Evolutionary conservation across 2,888 invertebrate species (phyloP).

Genomic region (Atrina japonica): DNA sequence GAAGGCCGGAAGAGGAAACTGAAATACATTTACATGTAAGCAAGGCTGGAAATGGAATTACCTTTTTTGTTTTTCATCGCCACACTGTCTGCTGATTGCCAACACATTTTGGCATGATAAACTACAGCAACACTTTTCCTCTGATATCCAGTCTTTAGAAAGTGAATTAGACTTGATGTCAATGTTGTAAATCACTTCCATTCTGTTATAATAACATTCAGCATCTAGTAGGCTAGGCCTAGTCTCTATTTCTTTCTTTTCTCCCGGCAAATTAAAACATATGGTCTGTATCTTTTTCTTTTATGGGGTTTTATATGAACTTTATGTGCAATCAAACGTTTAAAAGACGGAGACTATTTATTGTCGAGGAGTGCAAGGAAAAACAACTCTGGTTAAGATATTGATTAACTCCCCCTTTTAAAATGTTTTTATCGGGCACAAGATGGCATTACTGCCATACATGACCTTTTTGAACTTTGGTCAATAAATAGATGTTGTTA

Average conservation of each 20-base stretch:
- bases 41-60: too few relatives aligned
- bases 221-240: too few relatives aligned
- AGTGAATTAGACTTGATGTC: constrained; percentile 48
- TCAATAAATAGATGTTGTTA: too few relatives aligned
- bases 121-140: constrained; percentile 67
- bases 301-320: background rate
- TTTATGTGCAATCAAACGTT: background rate
- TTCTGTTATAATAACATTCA: constrained; percentile 8
- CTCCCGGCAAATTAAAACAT: background rate
- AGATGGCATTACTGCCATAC: background rate
- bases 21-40: too few relatives aligned
- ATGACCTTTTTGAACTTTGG: too few relatives aligned
- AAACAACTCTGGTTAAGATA: too few relatives aligned
- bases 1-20: too few relatives aligned
- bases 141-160: constrained; percentile 69
- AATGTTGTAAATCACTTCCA: constrained; percentile 64
- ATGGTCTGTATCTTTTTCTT: background rate
- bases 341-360: background rate
- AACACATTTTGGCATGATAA: constrained; percentile 72
- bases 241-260: background rate
- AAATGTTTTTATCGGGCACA: background rate
- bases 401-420: too few relatives aligned
- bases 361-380: too few relatives aligned
- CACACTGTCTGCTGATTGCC: constrained; percentile 58
- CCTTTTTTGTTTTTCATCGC: constrained; percentile 40